Base-by-base conservation (phyloP, 2,888 invertebrate species). In the Zele albiditarsus region DNA sequence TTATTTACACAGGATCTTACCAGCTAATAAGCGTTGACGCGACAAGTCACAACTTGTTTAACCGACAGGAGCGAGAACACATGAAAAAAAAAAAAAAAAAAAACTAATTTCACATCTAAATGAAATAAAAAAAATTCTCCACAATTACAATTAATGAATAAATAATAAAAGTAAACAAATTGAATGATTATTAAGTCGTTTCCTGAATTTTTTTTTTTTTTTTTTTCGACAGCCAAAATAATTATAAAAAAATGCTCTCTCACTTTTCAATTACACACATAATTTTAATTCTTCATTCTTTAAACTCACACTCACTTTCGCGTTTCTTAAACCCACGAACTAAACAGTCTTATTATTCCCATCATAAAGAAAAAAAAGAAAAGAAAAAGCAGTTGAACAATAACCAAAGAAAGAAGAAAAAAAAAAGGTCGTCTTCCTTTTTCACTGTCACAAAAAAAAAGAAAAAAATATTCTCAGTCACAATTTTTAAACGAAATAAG, bases 11-110 rank as follows among this genome's bases (percentile, higher is more conserved):
- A 69, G 8, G 49, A 67, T 69, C 20, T 57, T 69, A 31, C 33
- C 23, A 53, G 60, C 49, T 88, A 88, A 87, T 88, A 88, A 88
- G 87, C 88, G 88, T 88, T 87, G 85, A 87, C 85, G 78, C 76
- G 76, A 71, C 76, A 76, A 80, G 77, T 78, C 80, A 79, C 74
- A 74, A 68, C 62, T 62, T 20, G 68, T 23, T 33, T 67, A 68
- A 46, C 63, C 46, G 66, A 72, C 72, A 72, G 72, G 53, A 72
- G 60, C n/a, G 33, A 31, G 57, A 65, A 46, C 27, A 10, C 27
- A 27, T 46, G 6, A 31, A 33, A 46, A 16, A n/a, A 53, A 38
- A 25, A 31, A 46, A 28, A 57, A 58, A 25, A 42, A 27, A 58
- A 23, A 46, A 10, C 12, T 12, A 38, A 38, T 38, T 38, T 2